Evolutionary conservation across 2,888 invertebrate genomes (phyloP).

Genomic region (Uropetala carovei): DNA sequence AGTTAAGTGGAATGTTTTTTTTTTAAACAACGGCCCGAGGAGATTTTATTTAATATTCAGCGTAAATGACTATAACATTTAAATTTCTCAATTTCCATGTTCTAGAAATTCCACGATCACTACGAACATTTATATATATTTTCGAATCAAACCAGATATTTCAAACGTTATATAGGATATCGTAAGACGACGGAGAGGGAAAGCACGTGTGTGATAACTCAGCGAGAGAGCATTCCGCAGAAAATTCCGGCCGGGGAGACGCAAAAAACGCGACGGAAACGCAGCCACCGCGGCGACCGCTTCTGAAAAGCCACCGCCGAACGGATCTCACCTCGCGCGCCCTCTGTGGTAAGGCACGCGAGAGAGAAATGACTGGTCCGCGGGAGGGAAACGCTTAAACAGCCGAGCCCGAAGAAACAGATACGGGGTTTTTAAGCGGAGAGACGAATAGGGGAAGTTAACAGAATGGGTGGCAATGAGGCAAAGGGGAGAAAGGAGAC

Average conservation of each 20-base stretch:
- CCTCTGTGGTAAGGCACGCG: conserved; percentile 55
- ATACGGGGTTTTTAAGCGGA: conserved; percentile 57
- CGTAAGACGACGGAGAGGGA: neutral
- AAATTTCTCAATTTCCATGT: too few species aligned
- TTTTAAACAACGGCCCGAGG: too few species aligned
- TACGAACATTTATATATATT: too few species aligned
- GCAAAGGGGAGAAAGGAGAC: neutral
- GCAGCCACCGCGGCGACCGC: conserved; percentile 33
- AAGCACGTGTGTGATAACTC: conserved; percentile 39
- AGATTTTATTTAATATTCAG: too few species aligned
- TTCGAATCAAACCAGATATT: too few species aligned
- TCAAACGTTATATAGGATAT: too few species aligned
- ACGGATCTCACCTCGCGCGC: neutral
- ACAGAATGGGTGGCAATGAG: conserved; percentile 61
- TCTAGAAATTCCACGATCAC: too few species aligned
- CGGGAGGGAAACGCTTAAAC: neutral
- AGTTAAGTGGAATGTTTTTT: too few species aligned
- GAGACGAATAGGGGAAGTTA: conserved; percentile 54
- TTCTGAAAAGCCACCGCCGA: conserved; percentile 34
- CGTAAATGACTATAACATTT: too few species aligned
- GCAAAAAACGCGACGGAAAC: neutral
- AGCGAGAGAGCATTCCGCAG: conserved; percentile 21
- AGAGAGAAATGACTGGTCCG: conserved; percentile 54
- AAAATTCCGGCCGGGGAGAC: neutral
- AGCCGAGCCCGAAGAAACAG: conserved; percentile 15